Evolutionary conservation across 2,888 invertebrate genomes (phyloP), one percentile per base, ranked within the genome.

Genomic region (Callimorpha dominula): DNA sequence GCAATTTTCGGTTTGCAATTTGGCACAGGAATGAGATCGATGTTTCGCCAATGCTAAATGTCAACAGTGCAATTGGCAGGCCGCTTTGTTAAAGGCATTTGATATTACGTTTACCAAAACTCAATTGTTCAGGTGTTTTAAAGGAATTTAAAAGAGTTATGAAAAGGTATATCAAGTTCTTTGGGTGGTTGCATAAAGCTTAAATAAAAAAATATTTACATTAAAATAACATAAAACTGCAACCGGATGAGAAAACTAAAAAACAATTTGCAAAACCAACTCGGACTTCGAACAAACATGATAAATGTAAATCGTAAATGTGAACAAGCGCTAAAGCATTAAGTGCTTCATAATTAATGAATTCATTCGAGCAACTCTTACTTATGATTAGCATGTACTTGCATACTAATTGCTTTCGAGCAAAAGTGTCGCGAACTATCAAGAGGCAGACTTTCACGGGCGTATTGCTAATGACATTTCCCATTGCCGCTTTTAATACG

Each of bases 1-100:
- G 78, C 85, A 87, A 85, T 87, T 88, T 86, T 85, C 83, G 79
- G 82, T 85, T 83, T 79, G 81, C 81, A 80, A 82, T 88, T 87
- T 88, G 88, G 87, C 87, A 78, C 62, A 40, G 68, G 67, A 57
- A 70, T 80, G 72, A 78, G 80, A 78, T 75, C 78, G 76, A 85
- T 81, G 81, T 84, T 73, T 54, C 67, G 80, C 81, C 84, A 83
- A 81, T 81, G 72, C 63, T 71, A 52, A 81, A 76, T 80, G 80
- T 85, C 80, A 80, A 82, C 78, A 71, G 73, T 69, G 80, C 81
- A 69, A 76, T 79, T 79, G 76, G 78, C 75, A 81, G 85, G 85
- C 83, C 83, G 85, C 84, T 86, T 73, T 62, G 77, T 73, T 78
- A 76, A 81, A 80, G 78, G 84, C 78, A 81, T 82, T 83, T 78